Evolutionary conservation across 2,888 invertebrate genomes (phyloP).

Genomic region (Lingula anatina): DNA sequence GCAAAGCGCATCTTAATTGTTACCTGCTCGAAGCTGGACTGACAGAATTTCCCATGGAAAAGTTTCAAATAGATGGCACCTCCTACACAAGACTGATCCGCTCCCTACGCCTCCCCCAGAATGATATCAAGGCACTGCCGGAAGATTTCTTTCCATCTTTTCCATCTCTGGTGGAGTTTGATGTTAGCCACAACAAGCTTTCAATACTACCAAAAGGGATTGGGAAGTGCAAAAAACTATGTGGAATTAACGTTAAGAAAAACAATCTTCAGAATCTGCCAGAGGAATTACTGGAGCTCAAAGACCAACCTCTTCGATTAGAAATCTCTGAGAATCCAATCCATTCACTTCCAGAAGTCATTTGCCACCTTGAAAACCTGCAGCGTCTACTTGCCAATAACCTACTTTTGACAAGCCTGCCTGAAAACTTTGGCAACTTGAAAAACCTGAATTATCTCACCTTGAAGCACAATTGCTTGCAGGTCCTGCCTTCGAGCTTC

Average conservation of each 20-base stretch:
- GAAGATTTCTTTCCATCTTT: constrained; percentile 22
- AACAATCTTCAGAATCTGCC: constrained; percentile 25
- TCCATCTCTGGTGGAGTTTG: constrained; percentile 21
- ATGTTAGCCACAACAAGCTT: constrained; percentile 21
- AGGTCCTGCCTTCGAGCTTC: constrained; percentile 23
- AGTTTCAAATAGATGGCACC: too few relatives aligned
- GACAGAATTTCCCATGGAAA: too few relatives aligned
- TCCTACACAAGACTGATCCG: too few relatives aligned
- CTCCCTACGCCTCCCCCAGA: too few relatives aligned
- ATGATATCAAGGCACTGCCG: too few relatives aligned
- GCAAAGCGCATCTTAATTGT: too few relatives aligned
- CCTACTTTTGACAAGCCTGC: constrained; percentile 24
- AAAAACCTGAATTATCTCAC: constrained; percentile 21
- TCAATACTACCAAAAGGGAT: constrained; percentile 22
- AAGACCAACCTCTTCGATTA: constrained; percentile 12
- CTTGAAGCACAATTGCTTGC: constrained; percentile 29
- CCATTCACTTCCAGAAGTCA: constrained; percentile 13
- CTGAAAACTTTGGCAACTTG: constrained; percentile 30
- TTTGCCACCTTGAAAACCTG: constrained; percentile 15
- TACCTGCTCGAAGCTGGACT: too few relatives aligned
- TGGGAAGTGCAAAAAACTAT: constrained; percentile 17
- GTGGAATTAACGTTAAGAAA: constrained; percentile 13
- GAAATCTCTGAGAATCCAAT: constrained; percentile 31
- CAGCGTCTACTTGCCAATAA: constrained; percentile 24
- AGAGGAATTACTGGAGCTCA: constrained; percentile 8